Base-by-base conservation (phyloP, 2,797 vertebrate species). In the Scleropages formosus region DNA sequence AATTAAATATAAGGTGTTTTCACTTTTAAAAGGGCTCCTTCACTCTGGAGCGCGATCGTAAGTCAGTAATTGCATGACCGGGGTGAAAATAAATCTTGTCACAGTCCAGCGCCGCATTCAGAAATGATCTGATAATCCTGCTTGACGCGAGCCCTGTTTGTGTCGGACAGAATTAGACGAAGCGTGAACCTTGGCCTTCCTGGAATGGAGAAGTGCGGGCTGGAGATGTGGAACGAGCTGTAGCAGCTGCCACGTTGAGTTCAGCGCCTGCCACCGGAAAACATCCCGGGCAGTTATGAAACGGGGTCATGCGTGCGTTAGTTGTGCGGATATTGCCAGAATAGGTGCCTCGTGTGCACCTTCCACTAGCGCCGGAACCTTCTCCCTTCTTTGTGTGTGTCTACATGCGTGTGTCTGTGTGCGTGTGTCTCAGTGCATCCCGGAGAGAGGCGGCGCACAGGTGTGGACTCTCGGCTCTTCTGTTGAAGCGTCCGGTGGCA, bases 41-140 rank as follows among this genome's bases (percentile, higher is more conserved):
- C 39, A 66, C 27, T 76, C 15, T 6, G 15, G 51, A 56, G 24
- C 24, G 15, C 65, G 53, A 39, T 58, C 13, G 27, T 26, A 27
- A 20, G 49, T 16, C 49, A 16, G 24, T 61, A 47, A 72, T 49
- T 58, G 18, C 0, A 44, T 22, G 74, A 22, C 6, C 58, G 4
- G 13, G 4, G 24, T 65, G 47, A 67, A 73, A 72, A 81, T 84
- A 83, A 88, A 89, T 82, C 84, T 84, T 87, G 88, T 87, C 86
- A 86, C 86, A 87, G 85, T 87, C 85, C 83, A 85, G 86, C 88
- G 85, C 90, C 87, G 90, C 84, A 81, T 88, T 89, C 84, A 89
- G 87, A 89, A 86, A 84, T 86, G 87, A 89, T 89, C 86, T 88
- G 88, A 90, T 89, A 80, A 80, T 87, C 84, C 79, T 87, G 86